Conservation (phyloP, 2,888 invertebrate species). For the Bellardia bayeri region DNA sequence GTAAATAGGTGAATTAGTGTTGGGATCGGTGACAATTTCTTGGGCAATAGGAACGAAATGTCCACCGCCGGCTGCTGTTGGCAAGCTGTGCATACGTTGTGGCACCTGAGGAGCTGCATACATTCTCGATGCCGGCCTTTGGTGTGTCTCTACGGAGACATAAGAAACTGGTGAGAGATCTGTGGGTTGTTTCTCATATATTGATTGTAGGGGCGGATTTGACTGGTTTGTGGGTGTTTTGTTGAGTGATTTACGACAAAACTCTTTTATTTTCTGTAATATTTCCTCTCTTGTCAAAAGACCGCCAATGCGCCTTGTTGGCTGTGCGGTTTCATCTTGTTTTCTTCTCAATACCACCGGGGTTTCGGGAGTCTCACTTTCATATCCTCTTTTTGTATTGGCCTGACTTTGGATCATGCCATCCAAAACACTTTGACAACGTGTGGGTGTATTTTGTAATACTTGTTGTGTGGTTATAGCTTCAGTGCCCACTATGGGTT, state of each 20-base stretch:
- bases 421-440: slow-evolving; percentile 83
- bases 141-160: slow-evolving; percentile 81
- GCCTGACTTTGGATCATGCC: slow-evolving; percentile 75
- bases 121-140: slow-evolving; percentile 77
- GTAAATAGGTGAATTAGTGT: slow-evolving; percentile 80
- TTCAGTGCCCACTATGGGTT: slow-evolving; percentile 72
- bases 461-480: slow-evolving; percentile 22
- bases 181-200: slow-evolving; percentile 76
- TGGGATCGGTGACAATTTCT: slow-evolving; percentile 70
- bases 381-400: slow-evolving; percentile 75
- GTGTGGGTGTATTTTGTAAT: slow-evolving; percentile 74
- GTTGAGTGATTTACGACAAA: slow-evolving; percentile 83
- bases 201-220: slow-evolving; percentile 75
- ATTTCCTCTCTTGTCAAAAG: slow-evolving; percentile 82
- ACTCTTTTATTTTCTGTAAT: slow-evolving; percentile 82
- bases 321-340: slow-evolving; percentile 52
- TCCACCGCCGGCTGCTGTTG: slow-evolving; percentile 68
- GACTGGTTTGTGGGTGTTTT: slow-evolving; percentile 78
- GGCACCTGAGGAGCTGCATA: slow-evolving; percentile 82
- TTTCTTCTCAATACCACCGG: slow-evolving; percentile 78
- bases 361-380: slow-evolving; percentile 78
- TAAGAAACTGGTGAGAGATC: slow-evolving; percentile 83
- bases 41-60: slow-evolving; percentile 72
- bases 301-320: slow-evolving; percentile 77
- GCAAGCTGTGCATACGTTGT: slow-evolving; percentile 81